Percentiles rank a stretch among this genome's conserved stretches.
Evolutionary conservation across 2,113 vertebrate genomes (phyloP).

Genomic region (Ceratotherium simum): DNA sequence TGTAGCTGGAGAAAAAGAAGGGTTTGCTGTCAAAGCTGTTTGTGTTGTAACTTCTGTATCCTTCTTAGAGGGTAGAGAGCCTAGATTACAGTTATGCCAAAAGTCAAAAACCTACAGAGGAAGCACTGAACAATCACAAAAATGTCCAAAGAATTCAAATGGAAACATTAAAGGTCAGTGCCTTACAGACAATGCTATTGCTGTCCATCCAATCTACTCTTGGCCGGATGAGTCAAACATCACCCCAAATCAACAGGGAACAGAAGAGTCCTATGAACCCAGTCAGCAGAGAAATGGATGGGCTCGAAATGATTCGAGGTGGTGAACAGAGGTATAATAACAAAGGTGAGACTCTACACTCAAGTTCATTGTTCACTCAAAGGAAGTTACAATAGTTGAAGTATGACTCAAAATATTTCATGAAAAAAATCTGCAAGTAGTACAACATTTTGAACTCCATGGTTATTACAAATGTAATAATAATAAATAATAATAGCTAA

Average conservation of each 20-base stretch:
- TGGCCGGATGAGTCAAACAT: background rate
- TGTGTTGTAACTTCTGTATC: background rate
- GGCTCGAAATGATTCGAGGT: background rate
- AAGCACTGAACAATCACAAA: slow-evolving; percentile 40
- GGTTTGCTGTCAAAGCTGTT: background rate
- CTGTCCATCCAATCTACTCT: background rate
- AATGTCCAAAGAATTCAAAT: background rate
- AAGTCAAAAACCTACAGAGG: slow-evolving; percentile 31
- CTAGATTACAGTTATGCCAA: background rate
- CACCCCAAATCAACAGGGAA: background rate
- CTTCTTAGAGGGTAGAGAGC: background rate
- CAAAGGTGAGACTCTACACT: background rate
- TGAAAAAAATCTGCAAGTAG: background rate
- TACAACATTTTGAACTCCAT: slow-evolving; percentile 43
- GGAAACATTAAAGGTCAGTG: background rate
- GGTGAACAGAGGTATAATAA: background rate
- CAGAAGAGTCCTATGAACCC: background rate
- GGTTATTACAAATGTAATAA: slow-evolving; percentile 3
- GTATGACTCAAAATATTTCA: slow-evolving; percentile 23
- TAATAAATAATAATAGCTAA: background rate
- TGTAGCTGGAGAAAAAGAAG: background rate
- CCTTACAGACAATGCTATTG: background rate
- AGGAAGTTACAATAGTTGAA: background rate
- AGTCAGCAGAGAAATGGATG: background rate
- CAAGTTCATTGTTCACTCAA: background rate